phyloP scores from a whole-genome alignment of 92 coral and sea anemone genomes.

The Plumapathes pennacea region DNA sequence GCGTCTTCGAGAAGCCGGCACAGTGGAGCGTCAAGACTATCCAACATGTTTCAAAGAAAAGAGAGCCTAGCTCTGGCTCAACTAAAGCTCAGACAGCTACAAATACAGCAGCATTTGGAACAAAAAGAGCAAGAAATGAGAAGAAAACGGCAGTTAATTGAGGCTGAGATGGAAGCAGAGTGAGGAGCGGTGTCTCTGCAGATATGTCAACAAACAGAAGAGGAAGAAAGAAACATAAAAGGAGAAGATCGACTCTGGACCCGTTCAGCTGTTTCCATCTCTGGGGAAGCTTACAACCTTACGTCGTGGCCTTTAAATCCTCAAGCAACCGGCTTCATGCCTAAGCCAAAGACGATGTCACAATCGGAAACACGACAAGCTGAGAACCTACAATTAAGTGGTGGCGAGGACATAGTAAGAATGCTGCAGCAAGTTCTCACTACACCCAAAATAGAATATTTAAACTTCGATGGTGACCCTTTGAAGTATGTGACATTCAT shows the following conservation, averaged over 20 bases:
- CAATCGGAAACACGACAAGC: neutral
- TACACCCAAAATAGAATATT: slow-evolving; percentile 52
- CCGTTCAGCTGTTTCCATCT: no score
- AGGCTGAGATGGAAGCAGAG: slow-evolving; percentile 21
- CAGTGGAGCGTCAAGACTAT: no score
- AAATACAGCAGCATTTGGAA: no score
- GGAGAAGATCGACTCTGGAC: slow-evolving; percentile 26
- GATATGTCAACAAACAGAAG: slow-evolving; percentile 33
- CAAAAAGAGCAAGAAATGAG: no score
- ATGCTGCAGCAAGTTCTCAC: slow-evolving; percentile 41
- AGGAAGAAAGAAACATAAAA: slow-evolving; percentile 33
- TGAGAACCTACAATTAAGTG: neutral
- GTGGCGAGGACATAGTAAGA: slow-evolving; percentile 25
- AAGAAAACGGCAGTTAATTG: no score
- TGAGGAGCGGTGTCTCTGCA: slow-evolving; percentile 10
- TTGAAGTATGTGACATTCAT: slow-evolving; percentile 48
- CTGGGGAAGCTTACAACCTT: no score
- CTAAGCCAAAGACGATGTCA: slow-evolving; percentile 9
- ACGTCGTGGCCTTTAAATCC: no score
- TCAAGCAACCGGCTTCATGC: no score
- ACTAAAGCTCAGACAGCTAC: no score
- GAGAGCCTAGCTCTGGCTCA: no score
- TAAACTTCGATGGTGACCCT: slow-evolving; percentile 62
- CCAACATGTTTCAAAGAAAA: no score
- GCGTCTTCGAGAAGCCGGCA: no score